Conservation (phyloP, 2,113 vertebrate genomes). For the Chionomys nivalis region DNA sequence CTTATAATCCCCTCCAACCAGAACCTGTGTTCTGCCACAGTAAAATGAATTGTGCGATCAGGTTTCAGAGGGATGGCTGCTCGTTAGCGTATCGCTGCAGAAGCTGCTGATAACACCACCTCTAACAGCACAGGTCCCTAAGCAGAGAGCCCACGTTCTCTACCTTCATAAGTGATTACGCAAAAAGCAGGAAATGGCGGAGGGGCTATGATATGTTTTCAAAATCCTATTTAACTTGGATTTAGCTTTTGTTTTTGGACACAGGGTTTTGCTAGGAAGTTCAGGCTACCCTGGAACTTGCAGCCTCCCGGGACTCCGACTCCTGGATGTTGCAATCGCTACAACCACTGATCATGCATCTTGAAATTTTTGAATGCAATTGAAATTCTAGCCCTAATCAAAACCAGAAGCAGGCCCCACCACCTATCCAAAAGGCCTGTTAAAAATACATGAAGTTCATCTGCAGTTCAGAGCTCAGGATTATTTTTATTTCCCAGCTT, state of each 20-base stretch:
- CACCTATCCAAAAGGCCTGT: slow-evolving; percentile 45
- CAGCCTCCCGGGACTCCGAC: neutral
- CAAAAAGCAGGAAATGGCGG: neutral
- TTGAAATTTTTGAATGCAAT: slow-evolving; percentile 47
- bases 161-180: neutral
- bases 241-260: neutral
- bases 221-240: neutral
- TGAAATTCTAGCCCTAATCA: slow-evolving; percentile 67
- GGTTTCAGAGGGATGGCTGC: slow-evolving; percentile 66
- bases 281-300: neutral
- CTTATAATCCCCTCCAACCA: slow-evolving; percentile 69
- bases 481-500: slow-evolving; percentile 32
- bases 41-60: slow-evolving; percentile 78
- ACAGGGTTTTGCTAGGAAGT: neutral
- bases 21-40: slow-evolving; percentile 74
- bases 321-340: neutral
- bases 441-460: slow-evolving; percentile 70
- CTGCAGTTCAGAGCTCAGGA: slow-evolving; percentile 58
- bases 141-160: neutral
- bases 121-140: neutral
- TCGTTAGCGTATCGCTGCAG: neutral
- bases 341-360: neutral
- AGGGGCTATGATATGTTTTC: neutral
- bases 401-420: slow-evolving; percentile 36
- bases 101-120: neutral